phyloP scores from a whole-genome alignment of 2,888 invertebrate genomes.

The Acanthosepion lycidas region DNA sequence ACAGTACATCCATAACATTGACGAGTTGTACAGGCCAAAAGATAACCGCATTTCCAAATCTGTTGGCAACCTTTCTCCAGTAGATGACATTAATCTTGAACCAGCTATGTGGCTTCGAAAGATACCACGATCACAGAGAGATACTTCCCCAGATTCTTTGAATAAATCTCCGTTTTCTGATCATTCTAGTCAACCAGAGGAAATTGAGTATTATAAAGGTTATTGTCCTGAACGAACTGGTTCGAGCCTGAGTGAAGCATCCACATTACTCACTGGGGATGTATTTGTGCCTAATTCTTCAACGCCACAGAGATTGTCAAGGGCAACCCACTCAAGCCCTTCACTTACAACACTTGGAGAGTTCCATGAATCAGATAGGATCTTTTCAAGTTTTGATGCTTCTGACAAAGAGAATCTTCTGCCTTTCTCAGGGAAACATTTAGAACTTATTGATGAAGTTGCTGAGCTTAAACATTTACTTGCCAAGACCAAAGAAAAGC shows the following conservation, averaged over 20 bases:
- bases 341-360: not conserved
- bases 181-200: constrained; percentile 4
- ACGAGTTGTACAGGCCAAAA: not conserved
- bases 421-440: constrained; percentile 55
- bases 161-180: constrained; percentile 37
- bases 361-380: constrained; percentile 36
- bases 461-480: constrained; percentile 60
- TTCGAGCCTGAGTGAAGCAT: not conserved
- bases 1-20: not conserved
- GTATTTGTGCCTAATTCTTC: not conserved
- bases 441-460: constrained; percentile 66
- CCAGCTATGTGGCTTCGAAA: not conserved
- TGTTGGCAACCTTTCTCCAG: not conserved
- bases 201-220: not conserved
- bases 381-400: not conserved
- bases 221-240: not conserved
- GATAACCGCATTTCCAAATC: not conserved
- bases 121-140: constrained; percentile 17
- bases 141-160: constrained; percentile 42
- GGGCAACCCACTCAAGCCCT: constrained; percentile 15
- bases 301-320: not conserved
- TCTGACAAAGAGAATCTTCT: not conserved
- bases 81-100: not conserved
- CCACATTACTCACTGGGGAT: not conserved
- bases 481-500: constrained; percentile 64